Base-by-base conservation (phyloP, 2,113 vertebrate genomes). In the Drymodes brunneopygia region DNA sequence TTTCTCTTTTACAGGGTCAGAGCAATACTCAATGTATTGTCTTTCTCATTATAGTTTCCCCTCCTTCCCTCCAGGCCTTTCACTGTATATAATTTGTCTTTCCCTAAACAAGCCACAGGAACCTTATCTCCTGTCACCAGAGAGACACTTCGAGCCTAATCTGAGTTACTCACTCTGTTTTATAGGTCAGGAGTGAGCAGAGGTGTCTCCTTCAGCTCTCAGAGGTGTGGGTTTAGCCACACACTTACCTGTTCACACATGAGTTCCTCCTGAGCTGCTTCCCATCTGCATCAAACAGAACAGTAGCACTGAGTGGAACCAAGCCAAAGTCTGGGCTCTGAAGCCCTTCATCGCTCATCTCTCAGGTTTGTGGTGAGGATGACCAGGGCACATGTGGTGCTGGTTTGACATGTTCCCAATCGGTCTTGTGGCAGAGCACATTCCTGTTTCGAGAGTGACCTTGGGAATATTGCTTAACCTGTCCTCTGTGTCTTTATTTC, bases 21-120 rank as follows among this genome's bases (percentile, higher is more conserved):
- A 67, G 85, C 77, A 87, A 72, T 65, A 65, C n/a, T 61, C 70
- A 57, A 35, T 27, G 28, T 9, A 36, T 70, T 69, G 65, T 65
- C 61, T 50, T 72, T 82, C 56, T 74, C 54, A 60, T 29, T 45
- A n/a, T 31, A 33, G 81, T 11, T 54, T 86, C 45, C 78, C 82
- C 88, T 93, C 94, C 94, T 89, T 92, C 72, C 91, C 92, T 84
- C 71, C 78, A 94, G 95, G 95, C 78, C 54, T 95, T 95, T 94
- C 58, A 31, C 92, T 66, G 42, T 48, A 75, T 31, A 15, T 82
- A 38, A 92, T 75, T 82, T 64, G 33, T 73, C 57, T 94, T 77
- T 56, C 73, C 27, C 81, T 93, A 78, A 90, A 88, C 40, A 61
- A 93, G 84, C 60, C 91, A 19, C 23, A 21, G 24, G 25, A 82